A percentile compares a stretch with the other conserved stretches of the same genome.
These are phyloP conservation scores for Stratiomys singularior DNA, from an alignment of 2,888 invertebrate genomes.

Conservation along the genomic window DNA sequence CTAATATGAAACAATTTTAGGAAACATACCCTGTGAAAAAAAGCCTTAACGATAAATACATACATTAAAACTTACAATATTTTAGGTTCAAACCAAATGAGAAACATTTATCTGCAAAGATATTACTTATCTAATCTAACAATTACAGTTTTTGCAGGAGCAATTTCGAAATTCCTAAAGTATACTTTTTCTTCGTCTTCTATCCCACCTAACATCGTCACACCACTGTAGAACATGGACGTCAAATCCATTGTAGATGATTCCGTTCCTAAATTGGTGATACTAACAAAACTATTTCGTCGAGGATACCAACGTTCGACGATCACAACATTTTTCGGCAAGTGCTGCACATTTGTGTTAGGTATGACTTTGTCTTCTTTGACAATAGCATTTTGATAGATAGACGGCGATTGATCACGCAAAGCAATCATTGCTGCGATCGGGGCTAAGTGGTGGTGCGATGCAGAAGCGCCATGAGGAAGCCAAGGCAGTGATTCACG, in stretches of 20 bases:
- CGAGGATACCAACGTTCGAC: conserved; percentile 83
- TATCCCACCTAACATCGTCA: conserved; percentile 56
- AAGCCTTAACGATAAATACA: conserved; percentile 13
- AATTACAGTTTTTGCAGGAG: conserved; percentile 73
- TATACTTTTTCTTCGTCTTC: conserved; percentile 59
- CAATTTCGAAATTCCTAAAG: conserved; percentile 65
- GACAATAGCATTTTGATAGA: conserved; percentile 77
- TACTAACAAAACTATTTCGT: conserved; percentile 78
- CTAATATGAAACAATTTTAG: background rate
- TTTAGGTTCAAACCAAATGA: background rate
- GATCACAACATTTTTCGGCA: conserved; percentile 74
- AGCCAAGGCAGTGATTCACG: conserved; percentile 73
- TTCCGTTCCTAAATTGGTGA: conserved; percentile 75
- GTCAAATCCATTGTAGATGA: conserved; percentile 77
- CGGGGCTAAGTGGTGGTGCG: conserved; percentile 68
- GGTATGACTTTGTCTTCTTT: conserved; percentile 73
- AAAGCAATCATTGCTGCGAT: conserved; percentile 72
- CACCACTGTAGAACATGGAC: conserved; percentile 79
- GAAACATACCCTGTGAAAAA: background rate
- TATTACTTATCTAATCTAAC: conserved; percentile 71
- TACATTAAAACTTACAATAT: background rate
- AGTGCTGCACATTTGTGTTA: conserved; percentile 76
- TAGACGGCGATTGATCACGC: conserved; percentile 74
- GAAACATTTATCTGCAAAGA: background rate
- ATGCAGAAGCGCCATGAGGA: conserved; percentile 68